Evolutionary conservation across 2,113 vertebrate species (phyloP).

Genomic region (Ellobius talpinus): DNA sequence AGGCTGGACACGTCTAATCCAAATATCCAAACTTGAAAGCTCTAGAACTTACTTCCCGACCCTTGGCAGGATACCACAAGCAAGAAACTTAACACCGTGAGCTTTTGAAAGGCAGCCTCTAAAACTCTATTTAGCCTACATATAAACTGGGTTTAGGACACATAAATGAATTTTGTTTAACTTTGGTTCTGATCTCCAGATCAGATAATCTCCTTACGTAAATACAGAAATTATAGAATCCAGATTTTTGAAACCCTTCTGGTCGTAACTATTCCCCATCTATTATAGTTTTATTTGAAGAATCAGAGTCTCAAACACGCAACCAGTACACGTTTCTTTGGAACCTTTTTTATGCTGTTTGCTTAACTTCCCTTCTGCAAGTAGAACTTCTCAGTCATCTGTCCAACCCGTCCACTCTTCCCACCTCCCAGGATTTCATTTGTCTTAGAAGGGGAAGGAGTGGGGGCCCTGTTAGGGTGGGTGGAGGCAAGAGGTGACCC

Average conservation of each 20-base stretch:
- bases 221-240: not conserved
- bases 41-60: not conserved
- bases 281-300: not conserved
- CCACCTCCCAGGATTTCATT: not conserved
- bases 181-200: not conserved
- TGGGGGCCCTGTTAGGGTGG: not conserved
- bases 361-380: not conserved
- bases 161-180: not conserved
- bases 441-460: not conserved
- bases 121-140: not conserved
- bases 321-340: not conserved
- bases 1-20: not conserved
- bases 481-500: not conserved
- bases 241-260: not conserved
- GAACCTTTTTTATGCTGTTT: not conserved
- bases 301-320: not conserved
- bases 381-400: accelerated
- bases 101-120: not conserved
- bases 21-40: not conserved
- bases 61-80: no score
- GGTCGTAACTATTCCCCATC: not conserved
- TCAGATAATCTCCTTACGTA: not conserved
- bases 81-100: not conserved
- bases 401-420: no score
- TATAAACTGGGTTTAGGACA: not conserved